These are phyloP conservation scores for Rhopalosiphum padi DNA, from an alignment of 1,140 invertebrate genomes.

Conservation along the genomic window DNA sequence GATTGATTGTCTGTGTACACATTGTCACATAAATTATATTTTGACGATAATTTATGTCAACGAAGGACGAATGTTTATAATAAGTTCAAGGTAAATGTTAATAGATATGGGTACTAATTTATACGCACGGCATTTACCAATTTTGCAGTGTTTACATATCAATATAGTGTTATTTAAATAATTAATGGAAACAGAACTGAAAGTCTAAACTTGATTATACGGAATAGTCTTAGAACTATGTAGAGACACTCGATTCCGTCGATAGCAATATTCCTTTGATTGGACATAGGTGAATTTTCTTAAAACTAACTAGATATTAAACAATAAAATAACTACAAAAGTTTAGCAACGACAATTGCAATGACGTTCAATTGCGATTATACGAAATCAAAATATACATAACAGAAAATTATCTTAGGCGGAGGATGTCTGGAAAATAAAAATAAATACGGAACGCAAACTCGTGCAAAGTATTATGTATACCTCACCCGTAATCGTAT, in stretches of 20 bases:
- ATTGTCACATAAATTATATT: background rate
- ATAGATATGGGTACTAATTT: background rate
- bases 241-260: too few species aligned
- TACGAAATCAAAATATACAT: background rate
- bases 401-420: background rate
- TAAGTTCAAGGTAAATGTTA: background rate
- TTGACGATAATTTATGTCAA: background rate
- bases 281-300: too few species aligned
- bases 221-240: too few species aligned
- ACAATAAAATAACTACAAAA: too few species aligned
- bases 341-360: background rate
- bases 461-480: too few species aligned
- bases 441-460: too few species aligned
- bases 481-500: too few species aligned
- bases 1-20: background rate
- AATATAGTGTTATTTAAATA: background rate
- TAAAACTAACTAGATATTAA: too few species aligned
- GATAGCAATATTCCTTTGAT: too few species aligned
- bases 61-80: conserved; percentile 14
- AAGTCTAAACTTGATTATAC: too few species aligned
- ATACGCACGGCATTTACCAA: background rate
- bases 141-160: background rate
- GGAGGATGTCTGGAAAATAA: too few species aligned
- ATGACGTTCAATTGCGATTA: background rate
- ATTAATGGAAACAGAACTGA: background rate